These are phyloP conservation scores for Momotus momota DNA, from an alignment of 2,797 vertebrate genomes.

Conservation along the genomic window DNA sequence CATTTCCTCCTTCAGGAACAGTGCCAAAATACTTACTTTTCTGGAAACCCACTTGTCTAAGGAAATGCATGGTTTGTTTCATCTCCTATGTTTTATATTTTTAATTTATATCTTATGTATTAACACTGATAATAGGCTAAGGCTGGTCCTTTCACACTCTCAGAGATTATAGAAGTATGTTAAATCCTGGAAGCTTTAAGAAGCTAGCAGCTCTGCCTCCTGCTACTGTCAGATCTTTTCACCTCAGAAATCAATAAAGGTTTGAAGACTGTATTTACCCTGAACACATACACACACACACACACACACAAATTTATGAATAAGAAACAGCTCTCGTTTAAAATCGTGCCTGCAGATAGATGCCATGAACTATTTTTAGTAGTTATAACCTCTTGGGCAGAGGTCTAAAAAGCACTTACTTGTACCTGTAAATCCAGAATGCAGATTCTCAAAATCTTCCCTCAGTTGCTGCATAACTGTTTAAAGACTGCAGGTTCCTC, in stretches of 20 bases:
- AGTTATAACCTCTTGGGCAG: not conserved
- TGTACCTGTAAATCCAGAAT: not conserved
- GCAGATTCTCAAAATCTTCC: not conserved
- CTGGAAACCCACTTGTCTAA: not conserved
- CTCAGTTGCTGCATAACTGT: not conserved
- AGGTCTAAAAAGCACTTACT: conserved; percentile 20
- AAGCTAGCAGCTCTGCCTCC: not conserved
- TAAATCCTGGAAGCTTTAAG: not conserved
- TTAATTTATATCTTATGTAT: not conserved
- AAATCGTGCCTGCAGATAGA: conserved; percentile 20
- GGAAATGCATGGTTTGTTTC: not conserved
- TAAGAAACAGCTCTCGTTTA: conserved; percentile 51
- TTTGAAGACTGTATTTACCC: conserved; percentile 7
- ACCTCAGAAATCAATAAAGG: conserved; percentile 8
- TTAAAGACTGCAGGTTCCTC: not conserved
- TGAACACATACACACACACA: not conserved
- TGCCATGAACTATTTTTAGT: conserved; percentile 51
- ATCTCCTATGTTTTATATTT: not conserved
- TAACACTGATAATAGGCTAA: not conserved
- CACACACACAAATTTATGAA: conserved; percentile 49
- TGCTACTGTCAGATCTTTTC: not conserved
- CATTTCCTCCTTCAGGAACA: not conserved
- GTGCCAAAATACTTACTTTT: not conserved
- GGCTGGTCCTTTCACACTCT: not conserved
- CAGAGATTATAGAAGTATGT: not conserved